Conservation (phyloP, 1,140 invertebrate genomes). For the Cryptotermes secundus region DNA sequence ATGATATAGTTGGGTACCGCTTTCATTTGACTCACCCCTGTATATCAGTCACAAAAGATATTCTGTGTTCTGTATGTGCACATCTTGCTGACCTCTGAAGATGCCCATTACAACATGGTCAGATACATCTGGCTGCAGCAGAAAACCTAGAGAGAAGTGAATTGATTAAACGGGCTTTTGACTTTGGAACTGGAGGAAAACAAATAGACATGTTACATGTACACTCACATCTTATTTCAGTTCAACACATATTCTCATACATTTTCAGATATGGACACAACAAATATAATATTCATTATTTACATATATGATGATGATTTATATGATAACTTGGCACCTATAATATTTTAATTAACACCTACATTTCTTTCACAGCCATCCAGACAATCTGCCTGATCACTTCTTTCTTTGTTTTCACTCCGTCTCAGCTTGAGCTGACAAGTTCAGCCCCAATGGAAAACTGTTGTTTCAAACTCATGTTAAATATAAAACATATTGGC, state of each 20-base stretch:
- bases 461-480: background rate
- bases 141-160: no score
- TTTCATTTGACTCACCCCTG: no score
- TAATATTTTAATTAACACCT: background rate
- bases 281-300: constrained; percentile 13
- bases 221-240: background rate
- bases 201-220: background rate
- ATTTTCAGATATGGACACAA: constrained; percentile 8
- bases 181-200: background rate
- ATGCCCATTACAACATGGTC: no score
- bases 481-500: constrained; percentile 11
- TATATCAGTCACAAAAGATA: no score
- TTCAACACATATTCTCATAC: background rate
- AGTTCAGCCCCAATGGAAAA: background rate
- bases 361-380: background rate
- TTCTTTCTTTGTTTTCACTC: background rate
- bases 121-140: no score
- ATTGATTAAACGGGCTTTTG: no score
- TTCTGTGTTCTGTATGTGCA: no score
- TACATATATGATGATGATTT: background rate
- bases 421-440: background rate
- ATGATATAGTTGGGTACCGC: no score
- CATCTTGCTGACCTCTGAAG: no score
- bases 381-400: background rate
- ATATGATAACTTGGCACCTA: constrained; percentile 7